These are phyloP conservation scores for Babylonia areolata DNA, from an alignment of 1,140 invertebrate species.

Conservation along the genomic window DNA sequence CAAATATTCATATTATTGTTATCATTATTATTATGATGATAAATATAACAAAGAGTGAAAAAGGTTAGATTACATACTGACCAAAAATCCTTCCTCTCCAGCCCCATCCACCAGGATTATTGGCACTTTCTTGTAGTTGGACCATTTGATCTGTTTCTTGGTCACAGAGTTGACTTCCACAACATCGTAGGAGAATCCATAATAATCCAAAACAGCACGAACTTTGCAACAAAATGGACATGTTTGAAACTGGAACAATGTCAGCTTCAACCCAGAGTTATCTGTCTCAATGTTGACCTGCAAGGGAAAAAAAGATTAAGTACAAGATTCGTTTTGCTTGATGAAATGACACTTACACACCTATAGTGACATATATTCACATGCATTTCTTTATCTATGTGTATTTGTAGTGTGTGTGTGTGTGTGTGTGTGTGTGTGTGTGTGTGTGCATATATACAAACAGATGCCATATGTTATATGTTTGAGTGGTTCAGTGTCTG, in stretches of 20 bases:
- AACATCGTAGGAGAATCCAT: constrained; percentile 95
- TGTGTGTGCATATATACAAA: not conserved
- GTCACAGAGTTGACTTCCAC: constrained; percentile 98
- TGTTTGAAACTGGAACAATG: constrained; percentile 96
- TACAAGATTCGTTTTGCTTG: not conserved
- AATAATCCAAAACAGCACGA: constrained; percentile 93
- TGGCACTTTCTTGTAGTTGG: constrained; percentile 96
- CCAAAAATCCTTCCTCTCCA: constrained; percentile 76
- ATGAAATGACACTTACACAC: constrained; percentile 76
- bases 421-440: constrained; percentile 79
- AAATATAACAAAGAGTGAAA: too few relatives aligned
- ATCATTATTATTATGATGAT: too few relatives aligned
- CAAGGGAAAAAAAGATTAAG: constrained; percentile 72
- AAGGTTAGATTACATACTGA: constrained; percentile 52
- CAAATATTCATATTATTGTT: too few relatives aligned
- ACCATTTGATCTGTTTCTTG: constrained; percentile 94
- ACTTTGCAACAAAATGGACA: constrained; percentile 99
- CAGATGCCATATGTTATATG: too few relatives aligned
- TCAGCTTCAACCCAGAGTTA: constrained; percentile 86
- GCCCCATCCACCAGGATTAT: constrained; percentile 88
- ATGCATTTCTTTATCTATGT: constrained; percentile 86
- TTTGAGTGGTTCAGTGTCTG: too few relatives aligned
- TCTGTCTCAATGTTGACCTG: constrained; percentile 77
- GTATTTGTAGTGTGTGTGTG: too few relatives aligned
- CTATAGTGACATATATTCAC: constrained; percentile 96